Evolutionary conservation across 2,888 invertebrate species (phyloP).

Genomic region (Rhaphigaster nebulosa): DNA sequence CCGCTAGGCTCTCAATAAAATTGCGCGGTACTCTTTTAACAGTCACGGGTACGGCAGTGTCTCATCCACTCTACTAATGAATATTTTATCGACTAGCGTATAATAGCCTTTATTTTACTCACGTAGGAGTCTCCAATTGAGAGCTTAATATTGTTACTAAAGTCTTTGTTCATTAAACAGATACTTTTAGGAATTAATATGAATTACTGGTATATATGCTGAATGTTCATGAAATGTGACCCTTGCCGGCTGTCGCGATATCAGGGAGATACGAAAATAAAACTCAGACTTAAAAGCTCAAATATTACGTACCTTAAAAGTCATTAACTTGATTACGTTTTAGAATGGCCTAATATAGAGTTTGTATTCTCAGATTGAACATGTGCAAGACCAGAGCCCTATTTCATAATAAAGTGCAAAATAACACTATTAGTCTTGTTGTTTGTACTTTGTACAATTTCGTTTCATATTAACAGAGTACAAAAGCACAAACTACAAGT

Average conservation of each 20-base stretch:
- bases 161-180: not conserved
- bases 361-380: no score
- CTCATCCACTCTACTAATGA: constrained; percentile 2
- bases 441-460: no score
- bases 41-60: not conserved
- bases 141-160: not conserved
- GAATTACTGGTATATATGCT: not conserved
- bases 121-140: not conserved
- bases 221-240: not conserved
- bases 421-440: no score
- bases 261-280: not conserved
- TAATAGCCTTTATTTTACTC: not conserved
- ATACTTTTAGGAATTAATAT: not conserved
- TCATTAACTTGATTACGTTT: no score
- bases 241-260: no score
- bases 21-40: not conserved
- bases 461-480: no score
- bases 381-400: no score
- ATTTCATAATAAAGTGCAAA: no score
- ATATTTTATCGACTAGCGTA: not conserved
- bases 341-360: no score
- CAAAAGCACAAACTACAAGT: no score
- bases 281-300: not conserved
- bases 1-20: constrained; percentile 17
- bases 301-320: no score